Evolutionary conservation across 2,797 vertebrate genomes (phyloP).

Genomic region (Sparidentex hasta): DNA sequence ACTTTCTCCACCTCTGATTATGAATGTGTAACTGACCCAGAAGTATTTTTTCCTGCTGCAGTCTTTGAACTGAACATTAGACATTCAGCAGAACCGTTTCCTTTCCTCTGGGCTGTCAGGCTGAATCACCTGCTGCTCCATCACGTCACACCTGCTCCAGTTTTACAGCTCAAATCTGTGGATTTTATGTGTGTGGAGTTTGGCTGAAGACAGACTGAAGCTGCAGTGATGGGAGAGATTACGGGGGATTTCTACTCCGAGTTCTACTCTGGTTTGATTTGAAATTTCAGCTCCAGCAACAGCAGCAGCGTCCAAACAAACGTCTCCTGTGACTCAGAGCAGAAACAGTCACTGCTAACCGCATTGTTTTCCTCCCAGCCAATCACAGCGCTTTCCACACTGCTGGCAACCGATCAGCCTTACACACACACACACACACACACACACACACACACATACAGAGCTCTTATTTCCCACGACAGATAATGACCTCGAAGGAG

Average conservation of each 20-base stretch:
- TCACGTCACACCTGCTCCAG: neutral
- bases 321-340: conserved; percentile 41
- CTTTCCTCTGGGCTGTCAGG: conserved; percentile 4
- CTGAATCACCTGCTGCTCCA: conserved; percentile 29
- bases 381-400: conserved; percentile 25
- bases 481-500: conserved; percentile 67
- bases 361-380: conserved; percentile 38
- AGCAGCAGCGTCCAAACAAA: conserved; percentile 31
- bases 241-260: conserved; percentile 23
- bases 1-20: neutral
- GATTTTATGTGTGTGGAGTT: neutral
- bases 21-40: neutral
- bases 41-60: neutral
- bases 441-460: conserved; percentile 26
- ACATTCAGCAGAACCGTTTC: neutral
- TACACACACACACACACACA: conserved; percentile 17
- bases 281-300: conserved; percentile 6
- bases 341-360: conserved; percentile 29
- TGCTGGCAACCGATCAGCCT: conserved; percentile 28
- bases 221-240: conserved; percentile 18
- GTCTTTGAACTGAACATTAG: conserved; percentile 17
- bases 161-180: neutral
- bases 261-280: conserved; percentile 11
- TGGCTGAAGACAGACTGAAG: conserved; percentile 1
- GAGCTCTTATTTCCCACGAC: conserved; percentile 71